A percentile compares a stretch with the other conserved stretches of the same genome.
phyloP scores from a whole-genome alignment of 2,113 vertebrate species.

The Leptocoma aspasia region DNA sequence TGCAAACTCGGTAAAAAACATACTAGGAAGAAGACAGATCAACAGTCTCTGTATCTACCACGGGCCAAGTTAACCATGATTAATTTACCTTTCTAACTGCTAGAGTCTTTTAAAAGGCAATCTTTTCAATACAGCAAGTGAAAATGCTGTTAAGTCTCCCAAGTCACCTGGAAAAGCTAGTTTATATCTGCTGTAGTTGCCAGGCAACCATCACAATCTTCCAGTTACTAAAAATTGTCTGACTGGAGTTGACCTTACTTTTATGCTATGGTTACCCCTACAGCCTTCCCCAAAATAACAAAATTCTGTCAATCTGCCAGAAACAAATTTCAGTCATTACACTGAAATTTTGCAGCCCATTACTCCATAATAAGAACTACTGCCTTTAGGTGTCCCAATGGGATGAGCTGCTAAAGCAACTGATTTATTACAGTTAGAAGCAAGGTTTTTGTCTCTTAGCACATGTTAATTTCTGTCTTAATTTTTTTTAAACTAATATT shows the following conservation, averaged over 20 bases:
- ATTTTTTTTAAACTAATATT: background rate
- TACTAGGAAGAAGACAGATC: background rate
- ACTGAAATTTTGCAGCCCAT: conserved; percentile 60
- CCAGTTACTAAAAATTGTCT: conserved; percentile 54
- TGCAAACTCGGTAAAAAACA: background rate
- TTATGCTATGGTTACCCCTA: conserved; percentile 23
- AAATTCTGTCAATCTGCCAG: conserved; percentile 47
- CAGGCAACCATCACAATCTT: conserved; percentile 50
- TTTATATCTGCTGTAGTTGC: conserved; percentile 14
- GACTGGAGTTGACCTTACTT: conserved; percentile 60
- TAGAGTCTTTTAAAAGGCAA: background rate
- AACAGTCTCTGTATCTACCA: background rate
- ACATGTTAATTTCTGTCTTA: background rate
- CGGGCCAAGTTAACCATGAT: background rate
- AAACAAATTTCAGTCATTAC: conserved; percentile 58
- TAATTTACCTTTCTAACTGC: background rate
- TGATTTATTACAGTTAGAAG: conserved; percentile 19
- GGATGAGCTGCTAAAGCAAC: conserved; percentile 1
- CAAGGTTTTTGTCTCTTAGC: background rate
- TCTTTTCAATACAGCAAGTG: background rate
- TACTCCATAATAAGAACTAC: conserved; percentile 44
- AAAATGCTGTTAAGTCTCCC: background rate
- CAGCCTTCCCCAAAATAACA: conserved; percentile 44
- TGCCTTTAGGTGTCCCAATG: conserved; percentile 19
- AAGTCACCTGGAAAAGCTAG: conserved; percentile 26